These are phyloP conservation scores for Drosophila persimilis DNA, from an alignment of 1,140 invertebrate species.

Conservation along the genomic window DNA sequence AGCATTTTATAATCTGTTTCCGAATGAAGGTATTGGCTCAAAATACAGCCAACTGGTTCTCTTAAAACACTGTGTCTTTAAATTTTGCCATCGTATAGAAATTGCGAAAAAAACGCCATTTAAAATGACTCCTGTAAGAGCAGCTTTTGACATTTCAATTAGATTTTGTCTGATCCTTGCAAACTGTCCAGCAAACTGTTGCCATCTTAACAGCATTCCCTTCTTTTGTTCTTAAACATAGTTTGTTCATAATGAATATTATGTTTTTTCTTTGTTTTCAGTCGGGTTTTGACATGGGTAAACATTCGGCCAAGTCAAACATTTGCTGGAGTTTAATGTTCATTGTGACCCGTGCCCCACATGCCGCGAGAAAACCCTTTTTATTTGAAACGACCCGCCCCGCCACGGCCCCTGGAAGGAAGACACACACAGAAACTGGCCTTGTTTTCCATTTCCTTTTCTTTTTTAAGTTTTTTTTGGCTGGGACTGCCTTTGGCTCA, in stretches of 20 bases:
- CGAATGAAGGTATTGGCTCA: too few species aligned
- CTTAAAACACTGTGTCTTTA: too few species aligned
- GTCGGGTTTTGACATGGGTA: conserved; percentile 60
- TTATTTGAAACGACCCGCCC: conserved; percentile 5
- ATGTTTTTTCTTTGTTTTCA: conserved; percentile 34
- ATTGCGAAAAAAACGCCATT: too few species aligned
- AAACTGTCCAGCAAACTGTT: too few species aligned
- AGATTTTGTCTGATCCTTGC: too few species aligned
- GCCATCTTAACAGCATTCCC: not conserved
- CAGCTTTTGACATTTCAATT: too few species aligned
- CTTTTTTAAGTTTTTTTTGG: conserved; percentile 1
- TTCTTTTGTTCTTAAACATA: not conserved
- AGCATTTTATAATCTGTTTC: too few species aligned
- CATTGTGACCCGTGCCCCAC: conserved; percentile 42
- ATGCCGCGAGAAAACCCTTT: conserved; percentile 18
- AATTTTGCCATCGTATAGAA: too few species aligned
- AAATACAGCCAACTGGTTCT: too few species aligned
- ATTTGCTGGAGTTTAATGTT: conserved; percentile 59
- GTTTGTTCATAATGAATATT: conserved; percentile 39
- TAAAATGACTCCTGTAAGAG: too few species aligned
- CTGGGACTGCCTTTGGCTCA: conserved; percentile 11
- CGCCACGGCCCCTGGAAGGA: conserved; percentile 2
- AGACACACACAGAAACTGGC: conserved; percentile 53
- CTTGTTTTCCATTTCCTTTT: conserved; percentile 50
- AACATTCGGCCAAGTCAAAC: conserved; percentile 54